Evolutionary conservation across 2,888 invertebrate species (phyloP).

Genomic region (Tiliacea citrago): DNA sequence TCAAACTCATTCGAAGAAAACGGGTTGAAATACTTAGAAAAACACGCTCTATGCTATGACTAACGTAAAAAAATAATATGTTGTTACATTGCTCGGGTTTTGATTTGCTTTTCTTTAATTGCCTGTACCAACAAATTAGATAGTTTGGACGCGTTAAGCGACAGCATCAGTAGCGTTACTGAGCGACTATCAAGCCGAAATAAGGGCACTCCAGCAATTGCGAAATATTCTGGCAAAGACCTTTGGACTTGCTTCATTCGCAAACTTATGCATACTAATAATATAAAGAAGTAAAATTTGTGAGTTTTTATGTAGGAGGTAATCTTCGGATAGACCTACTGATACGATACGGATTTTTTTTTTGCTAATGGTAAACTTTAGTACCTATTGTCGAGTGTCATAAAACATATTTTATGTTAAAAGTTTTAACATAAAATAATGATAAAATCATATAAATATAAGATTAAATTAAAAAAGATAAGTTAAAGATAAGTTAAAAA

Average conservation of each 20-base stretch:
- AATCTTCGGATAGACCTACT: no score
- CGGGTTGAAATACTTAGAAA: background rate
- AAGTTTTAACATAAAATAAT: no score
- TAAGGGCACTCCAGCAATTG: background rate
- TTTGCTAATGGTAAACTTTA: no score
- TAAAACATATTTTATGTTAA: background rate
- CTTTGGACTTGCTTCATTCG: background rate
- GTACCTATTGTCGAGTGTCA: no score
- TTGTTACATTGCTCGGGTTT: background rate
- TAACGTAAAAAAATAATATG: background rate
- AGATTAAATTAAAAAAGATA: no score
- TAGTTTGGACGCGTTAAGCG: background rate
- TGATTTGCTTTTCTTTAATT: background rate
- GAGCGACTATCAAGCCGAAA: background rate
- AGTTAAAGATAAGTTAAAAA: no score
- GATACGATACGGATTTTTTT: no score
- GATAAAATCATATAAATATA: no score
- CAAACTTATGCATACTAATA: background rate
- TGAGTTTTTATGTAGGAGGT: no score
- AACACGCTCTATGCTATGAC: rapidly evolving
- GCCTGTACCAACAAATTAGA: background rate
- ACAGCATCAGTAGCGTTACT: background rate
- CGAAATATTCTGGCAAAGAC: background rate
- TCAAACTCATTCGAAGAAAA: background rate
- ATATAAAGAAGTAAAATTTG: background rate